Base-by-base conservation (phyloP, 2,888 invertebrate species). In the Drosophila colorata region DNA sequence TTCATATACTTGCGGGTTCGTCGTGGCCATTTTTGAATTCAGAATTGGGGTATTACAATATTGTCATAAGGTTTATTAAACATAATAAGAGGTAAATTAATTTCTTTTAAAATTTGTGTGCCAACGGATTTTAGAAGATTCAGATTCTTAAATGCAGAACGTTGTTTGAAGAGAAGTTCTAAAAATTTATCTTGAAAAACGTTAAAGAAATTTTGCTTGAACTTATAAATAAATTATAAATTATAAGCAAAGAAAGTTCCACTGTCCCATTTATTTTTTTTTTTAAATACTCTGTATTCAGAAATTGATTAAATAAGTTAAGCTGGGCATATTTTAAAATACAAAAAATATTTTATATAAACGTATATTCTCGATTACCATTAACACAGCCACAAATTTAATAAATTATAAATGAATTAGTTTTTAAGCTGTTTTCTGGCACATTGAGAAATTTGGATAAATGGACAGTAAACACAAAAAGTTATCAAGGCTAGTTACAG, bases 21-120 rank as follows among this genome's bases (percentile, higher is more conserved):
- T 44, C 55, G 51, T 71, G 72, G 61, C 46, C 73, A 61, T 52
- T 74, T 76, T 76, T 49, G 33, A 56, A 61, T 63, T 48, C 14
- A 13, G 46, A 44, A 52, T 38, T 68, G 8, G 59, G 52, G 41
- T 49, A 72, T 49, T 68, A 55, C 16, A 37, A 56, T 55, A 61
- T 51, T 67, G 28, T 49, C 37, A 16, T 49, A 33, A 49, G 44
- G 55, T 56, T 75, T 75, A 73, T 74, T 47, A 48, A 38, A 37
- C 35, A 23, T 20, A 52, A 49, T 46, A 58, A 49, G 35, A 9
- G 25, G 28, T 18, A 40, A 55, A 49, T 51, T 38, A 18, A 25
- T 40, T 47, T 35, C n/a, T 8, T 4, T 25, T 37, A 7, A 7
- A 33, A n/a, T 41, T 48, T 41, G 14, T 28, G 5, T 33, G 14